Conservation (phyloP, 2,797 vertebrate genomes). For the Onychomys arenicola region DNA sequence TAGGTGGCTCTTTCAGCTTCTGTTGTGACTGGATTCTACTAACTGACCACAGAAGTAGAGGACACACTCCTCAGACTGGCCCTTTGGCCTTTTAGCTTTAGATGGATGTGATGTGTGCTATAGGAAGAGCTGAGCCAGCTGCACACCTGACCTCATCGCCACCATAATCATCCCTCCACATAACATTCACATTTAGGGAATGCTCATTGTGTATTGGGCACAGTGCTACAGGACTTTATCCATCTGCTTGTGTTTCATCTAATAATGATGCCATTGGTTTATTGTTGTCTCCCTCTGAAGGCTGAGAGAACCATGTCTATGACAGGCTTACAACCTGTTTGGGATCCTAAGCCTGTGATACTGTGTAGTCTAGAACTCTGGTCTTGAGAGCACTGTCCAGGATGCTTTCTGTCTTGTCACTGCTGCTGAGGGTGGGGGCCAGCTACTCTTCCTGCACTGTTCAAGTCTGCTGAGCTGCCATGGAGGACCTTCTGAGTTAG, state of each 20-base stretch:
- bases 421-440: not conserved
- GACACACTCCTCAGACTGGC: not conserved
- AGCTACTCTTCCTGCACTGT: not conserved
- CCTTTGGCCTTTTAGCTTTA: not conserved
- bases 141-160: too few species aligned
- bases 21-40: not conserved
- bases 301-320: not conserved
- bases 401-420: not conserved
- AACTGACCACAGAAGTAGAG: not conserved
- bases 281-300: not conserved
- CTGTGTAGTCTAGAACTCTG: not conserved
- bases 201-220: not conserved
- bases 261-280: not conserved
- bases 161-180: not conserved
- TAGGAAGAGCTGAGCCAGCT: not conserved
- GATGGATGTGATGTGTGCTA: not conserved
- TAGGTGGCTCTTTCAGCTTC: not conserved
- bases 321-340: not conserved
- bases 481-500: not conserved
- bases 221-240: not conserved
- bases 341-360: not conserved
- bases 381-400: not conserved
- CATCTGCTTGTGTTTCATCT: not conserved
- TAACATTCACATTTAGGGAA: not conserved
- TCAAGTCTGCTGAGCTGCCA: not conserved